A percentile compares a stretch with the other conserved stretches of the same genome.
Conservation (phyloP, 2,888 invertebrate genomes). For the Drosophila siamana region DNA sequence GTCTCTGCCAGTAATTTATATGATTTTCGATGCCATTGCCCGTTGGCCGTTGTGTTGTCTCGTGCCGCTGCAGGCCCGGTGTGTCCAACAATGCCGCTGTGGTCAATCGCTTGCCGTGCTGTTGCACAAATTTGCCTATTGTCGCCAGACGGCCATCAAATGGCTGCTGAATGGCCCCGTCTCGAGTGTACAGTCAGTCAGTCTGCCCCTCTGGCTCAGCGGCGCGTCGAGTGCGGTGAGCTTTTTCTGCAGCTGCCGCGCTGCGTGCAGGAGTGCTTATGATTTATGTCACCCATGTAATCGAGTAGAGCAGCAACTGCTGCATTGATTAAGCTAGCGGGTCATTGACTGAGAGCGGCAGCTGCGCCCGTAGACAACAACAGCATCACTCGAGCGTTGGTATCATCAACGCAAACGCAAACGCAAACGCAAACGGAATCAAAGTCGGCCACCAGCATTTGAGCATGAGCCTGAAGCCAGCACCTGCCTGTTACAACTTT, state of each 20-base stretch:
- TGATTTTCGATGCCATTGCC: constrained; percentile 47
- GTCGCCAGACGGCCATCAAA: constrained; percentile 41
- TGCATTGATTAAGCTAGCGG: constrained; percentile 75
- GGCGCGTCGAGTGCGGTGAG: constrained; percentile 66
- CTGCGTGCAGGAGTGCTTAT: constrained; percentile 41
- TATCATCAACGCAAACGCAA: background rate
- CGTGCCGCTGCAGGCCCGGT: constrained; percentile 76
- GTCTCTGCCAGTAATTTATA: constrained; percentile 71
- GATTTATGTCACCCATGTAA: constrained; percentile 80
- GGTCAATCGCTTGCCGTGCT: constrained; percentile 71
- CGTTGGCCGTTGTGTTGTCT: constrained; percentile 45
- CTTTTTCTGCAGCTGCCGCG: constrained; percentile 71
- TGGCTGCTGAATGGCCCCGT: constrained; percentile 21
- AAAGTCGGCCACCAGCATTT: constrained; percentile 69
- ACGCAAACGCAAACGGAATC: constrained; percentile 45
- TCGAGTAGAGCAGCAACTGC: constrained; percentile 40
- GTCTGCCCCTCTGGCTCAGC: constrained; percentile 58
- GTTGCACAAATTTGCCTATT: constrained; percentile 79
- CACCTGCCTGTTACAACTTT: constrained; percentile 80
- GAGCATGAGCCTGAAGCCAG: constrained; percentile 31
- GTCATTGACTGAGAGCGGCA: constrained; percentile 69
- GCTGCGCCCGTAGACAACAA: constrained; percentile 60
- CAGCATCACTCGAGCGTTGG: constrained; percentile 50
- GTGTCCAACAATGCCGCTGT: constrained; percentile 68
- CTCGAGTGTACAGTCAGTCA: background rate